Evolutionary conservation across 2,113 vertebrate species (phyloP).

Genomic region (Arothron firmamentum): DNA sequence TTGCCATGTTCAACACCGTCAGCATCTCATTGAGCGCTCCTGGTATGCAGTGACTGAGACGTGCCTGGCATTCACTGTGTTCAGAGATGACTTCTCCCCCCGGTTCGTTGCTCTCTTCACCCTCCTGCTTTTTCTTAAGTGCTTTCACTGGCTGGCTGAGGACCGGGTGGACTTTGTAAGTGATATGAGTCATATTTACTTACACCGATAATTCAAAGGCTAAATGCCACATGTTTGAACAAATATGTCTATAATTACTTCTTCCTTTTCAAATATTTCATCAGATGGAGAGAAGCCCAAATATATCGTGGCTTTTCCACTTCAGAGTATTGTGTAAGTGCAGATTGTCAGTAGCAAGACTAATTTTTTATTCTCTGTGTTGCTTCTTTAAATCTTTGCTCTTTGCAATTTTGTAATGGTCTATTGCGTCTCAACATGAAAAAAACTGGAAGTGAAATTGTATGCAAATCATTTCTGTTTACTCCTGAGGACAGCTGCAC

Average conservation of each 20-base stretch:
- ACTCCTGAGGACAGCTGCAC: constrained; percentile 20
- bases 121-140: constrained; percentile 95
- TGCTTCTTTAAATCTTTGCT: constrained; percentile 6
- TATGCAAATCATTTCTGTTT: constrained; percentile 33
- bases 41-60: constrained; percentile 98
- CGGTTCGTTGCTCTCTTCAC: constrained; percentile 97
- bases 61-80: constrained; percentile 96
- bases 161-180: constrained; percentile 97
- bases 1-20: neutral
- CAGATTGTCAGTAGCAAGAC: neutral
- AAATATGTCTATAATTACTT: neutral
- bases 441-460: constrained; percentile 22
- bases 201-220: constrained; percentile 5
- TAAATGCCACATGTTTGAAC: neutral
- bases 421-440: constrained; percentile 2
- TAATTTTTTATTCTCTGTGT: neutral
- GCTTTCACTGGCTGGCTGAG: constrained; percentile 97
- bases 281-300: constrained; percentile 97
- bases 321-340: constrained; percentile 92
- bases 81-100: constrained; percentile 96
- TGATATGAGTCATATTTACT: constrained; percentile 21
- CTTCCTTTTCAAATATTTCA: neutral
- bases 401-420: neutral
- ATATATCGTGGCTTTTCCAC: constrained; percentile 97
- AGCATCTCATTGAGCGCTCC: constrained; percentile 96